Evolutionary conservation across 2,888 invertebrate genomes (phyloP).

Genomic region (Cataglyphis albicans): DNA sequence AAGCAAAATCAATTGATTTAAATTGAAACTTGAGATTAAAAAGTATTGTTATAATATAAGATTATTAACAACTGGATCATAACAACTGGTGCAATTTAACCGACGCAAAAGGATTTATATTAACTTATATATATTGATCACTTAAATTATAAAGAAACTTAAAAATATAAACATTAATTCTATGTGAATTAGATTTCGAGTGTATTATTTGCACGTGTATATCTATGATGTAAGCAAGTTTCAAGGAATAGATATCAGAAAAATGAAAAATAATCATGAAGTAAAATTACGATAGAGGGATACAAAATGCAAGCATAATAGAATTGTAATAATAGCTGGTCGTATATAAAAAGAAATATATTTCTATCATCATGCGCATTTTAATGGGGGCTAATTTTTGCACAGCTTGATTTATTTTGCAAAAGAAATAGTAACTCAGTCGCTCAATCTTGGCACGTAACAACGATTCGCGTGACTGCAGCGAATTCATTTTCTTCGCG

Average conservation of each 20-base stretch:
- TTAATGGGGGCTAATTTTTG: constrained; percentile 41
- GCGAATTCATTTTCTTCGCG: constrained; percentile 50
- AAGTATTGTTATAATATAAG: background rate
- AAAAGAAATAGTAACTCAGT: constrained; percentile 46
- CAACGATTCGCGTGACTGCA: constrained; percentile 48
- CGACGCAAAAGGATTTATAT: background rate
- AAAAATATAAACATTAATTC: background rate
- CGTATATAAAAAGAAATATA: background rate
- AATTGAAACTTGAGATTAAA: background rate
- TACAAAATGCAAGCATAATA: background rate
- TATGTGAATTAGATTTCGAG: too few relatives aligned
- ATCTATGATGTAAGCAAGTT: background rate
- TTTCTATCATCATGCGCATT: constrained; percentile 36
- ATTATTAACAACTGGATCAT: background rate
- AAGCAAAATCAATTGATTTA: background rate
- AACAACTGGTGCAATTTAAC: background rate
- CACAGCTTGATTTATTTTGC: constrained; percentile 19
- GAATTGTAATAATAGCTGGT: constrained; percentile 11
- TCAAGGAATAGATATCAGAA: background rate
- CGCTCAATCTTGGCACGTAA: constrained; percentile 26
- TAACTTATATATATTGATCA: background rate
- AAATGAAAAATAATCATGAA: constrained; percentile 5
- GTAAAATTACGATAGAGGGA: background rate
- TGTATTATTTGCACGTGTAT: background rate
- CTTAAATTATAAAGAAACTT: background rate